These are phyloP conservation scores for Mesembrinibis cayennensis DNA, from an alignment of 2,113 vertebrate genomes.

Conservation along the genomic window DNA sequence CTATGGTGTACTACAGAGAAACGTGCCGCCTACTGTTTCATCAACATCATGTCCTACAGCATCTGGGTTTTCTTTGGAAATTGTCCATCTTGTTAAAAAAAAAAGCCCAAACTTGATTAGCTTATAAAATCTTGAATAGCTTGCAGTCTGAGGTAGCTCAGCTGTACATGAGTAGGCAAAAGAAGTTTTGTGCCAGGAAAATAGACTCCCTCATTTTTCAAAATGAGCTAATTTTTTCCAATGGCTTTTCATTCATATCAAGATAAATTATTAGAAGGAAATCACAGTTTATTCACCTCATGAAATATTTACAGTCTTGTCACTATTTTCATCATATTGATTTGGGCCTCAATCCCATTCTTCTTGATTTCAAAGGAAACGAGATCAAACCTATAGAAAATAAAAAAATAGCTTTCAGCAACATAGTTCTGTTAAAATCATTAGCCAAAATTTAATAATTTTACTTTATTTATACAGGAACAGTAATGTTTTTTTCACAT, in stretches of 20 bases:
- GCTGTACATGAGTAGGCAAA: not conserved
- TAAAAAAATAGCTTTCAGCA: not conserved
- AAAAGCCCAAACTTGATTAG: not conserved
- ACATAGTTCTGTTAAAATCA: not conserved
- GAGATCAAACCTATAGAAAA: not conserved
- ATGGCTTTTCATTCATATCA: not conserved
- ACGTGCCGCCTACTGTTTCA: not conserved
- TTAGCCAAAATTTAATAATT: not conserved
- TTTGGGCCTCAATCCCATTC: not conserved
- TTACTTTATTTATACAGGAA: not conserved
- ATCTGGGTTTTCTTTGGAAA: constrained; percentile 25
- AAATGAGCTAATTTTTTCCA: not conserved
- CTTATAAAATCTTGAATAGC: not conserved
- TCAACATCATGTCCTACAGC: not conserved
- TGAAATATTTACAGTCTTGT: constrained; percentile 8
- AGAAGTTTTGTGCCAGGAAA: not conserved
- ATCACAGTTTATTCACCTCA: not conserved
- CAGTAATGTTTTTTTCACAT: not conserved
- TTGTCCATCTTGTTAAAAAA: constrained; percentile 25
- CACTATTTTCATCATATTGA: not conserved
- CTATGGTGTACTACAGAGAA: not conserved
- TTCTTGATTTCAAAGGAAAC: not conserved
- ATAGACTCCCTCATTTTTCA: not conserved
- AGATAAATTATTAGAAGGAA: constrained; percentile 7
- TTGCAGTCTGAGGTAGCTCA: not conserved